Evolutionary conservation across 2,797 vertebrate species (phyloP), one percentile per base, ranked within the genome.

Genomic region (Sarcophilus harrisii): DNA sequence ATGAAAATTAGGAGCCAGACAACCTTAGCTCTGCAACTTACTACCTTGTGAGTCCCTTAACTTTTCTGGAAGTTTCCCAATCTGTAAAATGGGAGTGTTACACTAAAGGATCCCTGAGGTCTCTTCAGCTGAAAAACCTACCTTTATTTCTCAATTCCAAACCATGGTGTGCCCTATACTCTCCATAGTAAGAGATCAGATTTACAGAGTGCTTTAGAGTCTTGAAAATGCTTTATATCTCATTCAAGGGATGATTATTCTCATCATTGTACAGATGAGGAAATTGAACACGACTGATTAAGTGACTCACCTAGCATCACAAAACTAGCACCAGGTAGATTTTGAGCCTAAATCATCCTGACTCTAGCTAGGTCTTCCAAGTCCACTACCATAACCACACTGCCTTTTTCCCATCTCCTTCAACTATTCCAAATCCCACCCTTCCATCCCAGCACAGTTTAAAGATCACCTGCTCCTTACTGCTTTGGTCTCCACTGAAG

Each of bases 11-110:
- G 27, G 57, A 94, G 32, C 16, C 92, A 97, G 58, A 90, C 52
- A 45, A 92, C 52, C 24, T n/a, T 96, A 49, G n/a, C 93, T 94
- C 62, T 94, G 57, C n/a, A 66, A 94, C 32, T 92, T 95, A 94
- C 54, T 93, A 91, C 59, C 12, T 95, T 81, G 10, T 12, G 57
- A 95, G 57, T 94, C 93, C 49, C 60, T 92, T 95, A 93, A 95
- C 3, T 28, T 89, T 54, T 87, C 32, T 21, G 49, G 93, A 55
- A 45, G 45, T 91, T 95, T 93, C 62, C 38, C 49, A 58, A 54
- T 29, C 87, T 93, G 58, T 95, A 52, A 93, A 94, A 92, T 93
- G 90, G 38, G 49, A 57, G 92, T 87, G 6, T 93, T 89, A 49
- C 57, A 45, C 18, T 30, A 90, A 12, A 58, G 66, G 55, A 52